Evolutionary conservation across 2,113 vertebrate species (phyloP).

Genomic region (Ptilorrhoa leucosticta): DNA sequence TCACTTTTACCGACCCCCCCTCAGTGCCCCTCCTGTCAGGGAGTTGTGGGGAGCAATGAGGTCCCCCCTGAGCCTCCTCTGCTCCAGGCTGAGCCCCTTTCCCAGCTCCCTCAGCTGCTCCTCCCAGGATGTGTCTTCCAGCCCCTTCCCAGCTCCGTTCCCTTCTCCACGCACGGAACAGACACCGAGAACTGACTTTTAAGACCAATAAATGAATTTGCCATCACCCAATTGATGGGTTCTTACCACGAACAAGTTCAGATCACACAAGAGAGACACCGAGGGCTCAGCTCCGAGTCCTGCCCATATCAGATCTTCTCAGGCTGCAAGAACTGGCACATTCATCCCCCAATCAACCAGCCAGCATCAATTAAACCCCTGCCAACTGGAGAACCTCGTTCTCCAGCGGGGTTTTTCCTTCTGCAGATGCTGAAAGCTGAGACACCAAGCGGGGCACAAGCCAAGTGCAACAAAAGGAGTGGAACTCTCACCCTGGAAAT

Average conservation of each 20-base stretch:
- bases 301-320: neutral
- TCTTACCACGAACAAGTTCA: neutral
- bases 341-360: neutral
- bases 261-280: neutral
- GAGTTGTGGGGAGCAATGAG: neutral
- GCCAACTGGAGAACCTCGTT: neutral
- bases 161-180: neutral
- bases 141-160: rapidly evolving
- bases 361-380: neutral
- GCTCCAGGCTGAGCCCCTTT: neutral
- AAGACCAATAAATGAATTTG: neutral
- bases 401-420: neutral
- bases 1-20: neutral
- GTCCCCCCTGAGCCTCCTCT: neutral
- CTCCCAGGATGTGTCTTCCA: neutral
- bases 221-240: rapidly evolving
- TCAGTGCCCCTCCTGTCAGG: neutral
- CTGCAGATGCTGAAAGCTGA: neutral
- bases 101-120: neutral
- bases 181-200: neutral
- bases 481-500: neutral
- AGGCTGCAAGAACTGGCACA: neutral
- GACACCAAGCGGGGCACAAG: neutral
- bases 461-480: neutral
- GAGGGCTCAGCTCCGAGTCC: neutral